phyloP scores from a whole-genome alignment of 1,140 invertebrate species.

The Euschistus heros region DNA sequence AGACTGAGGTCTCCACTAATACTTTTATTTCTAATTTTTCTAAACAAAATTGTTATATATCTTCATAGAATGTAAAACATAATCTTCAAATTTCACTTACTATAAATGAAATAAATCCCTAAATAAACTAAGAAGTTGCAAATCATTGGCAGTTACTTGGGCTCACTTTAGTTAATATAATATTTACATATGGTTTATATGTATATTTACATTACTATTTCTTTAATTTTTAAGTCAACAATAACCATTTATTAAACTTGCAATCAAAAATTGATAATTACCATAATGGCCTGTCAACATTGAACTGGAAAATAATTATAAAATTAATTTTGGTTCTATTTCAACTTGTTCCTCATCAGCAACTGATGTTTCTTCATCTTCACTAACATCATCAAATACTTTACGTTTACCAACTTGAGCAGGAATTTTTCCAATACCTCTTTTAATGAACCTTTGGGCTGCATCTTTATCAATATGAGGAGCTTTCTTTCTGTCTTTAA shows the following conservation, averaged over 20 bases:
- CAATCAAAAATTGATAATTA: neutral
- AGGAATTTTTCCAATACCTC: constrained; percentile 41
- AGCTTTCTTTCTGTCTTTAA: constrained; percentile 41
- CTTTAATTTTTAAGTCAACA: no score
- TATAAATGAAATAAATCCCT: no score
- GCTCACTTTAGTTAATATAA: no score
- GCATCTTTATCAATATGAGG: constrained; percentile 43
- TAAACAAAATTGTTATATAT: no score
- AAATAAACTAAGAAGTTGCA: no score
- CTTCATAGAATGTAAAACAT: no score
- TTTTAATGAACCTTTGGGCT: constrained; percentile 46
- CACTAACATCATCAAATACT: neutral
- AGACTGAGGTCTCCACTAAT: no score
- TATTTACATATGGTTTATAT: no score
- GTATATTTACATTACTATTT: no score
- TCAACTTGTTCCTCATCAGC: neutral
- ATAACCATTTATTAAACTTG: neutral
- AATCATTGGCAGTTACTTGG: no score
- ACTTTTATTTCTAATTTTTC: no score
- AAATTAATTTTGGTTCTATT: neutral
- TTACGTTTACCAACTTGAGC: neutral
- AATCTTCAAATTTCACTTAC: no score
- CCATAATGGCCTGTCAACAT: neutral
- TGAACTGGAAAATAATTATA: neutral
- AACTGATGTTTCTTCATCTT: neutral